These are phyloP conservation scores for Imbricaverruca yamaguchii DNA, from an alignment of 2,888 invertebrate species.

Conservation along the genomic window DNA sequence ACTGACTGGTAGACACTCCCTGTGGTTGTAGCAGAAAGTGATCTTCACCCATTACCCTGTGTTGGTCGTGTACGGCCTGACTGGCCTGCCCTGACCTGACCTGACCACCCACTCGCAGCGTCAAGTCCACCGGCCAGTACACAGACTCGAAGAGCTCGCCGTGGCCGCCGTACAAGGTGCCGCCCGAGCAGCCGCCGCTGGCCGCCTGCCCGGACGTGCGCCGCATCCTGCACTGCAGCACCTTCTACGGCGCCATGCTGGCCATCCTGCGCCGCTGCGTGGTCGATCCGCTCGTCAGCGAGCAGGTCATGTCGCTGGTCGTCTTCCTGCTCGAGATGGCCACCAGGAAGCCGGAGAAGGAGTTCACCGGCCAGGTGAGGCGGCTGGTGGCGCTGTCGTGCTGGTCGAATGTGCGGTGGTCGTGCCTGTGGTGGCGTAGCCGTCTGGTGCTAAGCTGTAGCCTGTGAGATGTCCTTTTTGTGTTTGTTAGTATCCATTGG, in stretches of 20 bases:
- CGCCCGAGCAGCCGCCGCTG: conserved; percentile 52
- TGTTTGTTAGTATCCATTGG: no score
- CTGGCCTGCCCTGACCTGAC: no score
- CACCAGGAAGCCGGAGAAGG: conserved; percentile 45
- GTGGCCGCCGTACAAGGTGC: conserved; percentile 52
- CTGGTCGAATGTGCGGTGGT: no score
- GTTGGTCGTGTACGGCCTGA: no score
- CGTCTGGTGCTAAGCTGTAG: no score
- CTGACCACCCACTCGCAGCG: conserved; percentile 40
- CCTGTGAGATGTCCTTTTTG: no score
- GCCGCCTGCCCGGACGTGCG: conserved; percentile 58
- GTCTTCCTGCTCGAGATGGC: conserved; percentile 81
- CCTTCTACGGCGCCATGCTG: conserved; percentile 66
- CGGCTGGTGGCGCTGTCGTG: background rate
- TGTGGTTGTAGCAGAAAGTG: no score
- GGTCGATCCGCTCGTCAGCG: conserved; percentile 62
- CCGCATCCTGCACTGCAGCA: conserved; percentile 51
- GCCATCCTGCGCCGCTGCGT: conserved; percentile 77
- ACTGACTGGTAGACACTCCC: no score
- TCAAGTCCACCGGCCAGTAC: conserved; percentile 54
- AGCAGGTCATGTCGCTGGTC: conserved; percentile 78
- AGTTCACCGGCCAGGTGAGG: conserved; percentile 28
- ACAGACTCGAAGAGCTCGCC: conserved; percentile 41
- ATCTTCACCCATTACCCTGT: no score
- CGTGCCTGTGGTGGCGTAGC: no score